These are phyloP conservation scores for Xyliphius kryptos DNA, from an alignment of 2,113 vertebrate species.

Conservation along the genomic window DNA sequence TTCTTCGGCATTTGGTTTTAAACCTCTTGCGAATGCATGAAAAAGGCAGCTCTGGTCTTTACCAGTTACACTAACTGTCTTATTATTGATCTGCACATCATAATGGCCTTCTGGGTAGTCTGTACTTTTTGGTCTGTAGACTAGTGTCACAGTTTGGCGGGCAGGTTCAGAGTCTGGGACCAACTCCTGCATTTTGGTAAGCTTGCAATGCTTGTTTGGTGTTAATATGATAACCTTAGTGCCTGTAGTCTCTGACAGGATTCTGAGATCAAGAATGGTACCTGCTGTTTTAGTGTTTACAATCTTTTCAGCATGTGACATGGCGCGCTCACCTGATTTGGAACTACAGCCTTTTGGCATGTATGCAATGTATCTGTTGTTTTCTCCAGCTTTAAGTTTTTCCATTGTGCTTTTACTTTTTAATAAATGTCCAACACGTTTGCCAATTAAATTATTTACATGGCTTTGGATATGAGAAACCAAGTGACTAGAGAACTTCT, in stretches of 20 bases:
- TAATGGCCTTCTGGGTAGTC: slow-evolving; percentile 30
- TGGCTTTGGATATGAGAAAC: not conserved
- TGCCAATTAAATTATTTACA: slow-evolving; percentile 3
- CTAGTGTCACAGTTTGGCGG: slow-evolving; percentile 18
- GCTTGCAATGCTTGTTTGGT: not conserved
- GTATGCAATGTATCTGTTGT: too few species aligned
- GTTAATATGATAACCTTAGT: too few species aligned
- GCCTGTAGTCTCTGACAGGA: slow-evolving; percentile 18
- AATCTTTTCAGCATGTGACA: too few species aligned
- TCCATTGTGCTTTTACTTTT: not conserved
- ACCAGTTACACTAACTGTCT: too few species aligned
- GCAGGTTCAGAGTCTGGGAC: slow-evolving; percentile 4
- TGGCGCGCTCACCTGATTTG: too few species aligned
- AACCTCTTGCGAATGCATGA: slow-evolving; percentile 13
- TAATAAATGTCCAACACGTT: not conserved
- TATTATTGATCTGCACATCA: not conserved
- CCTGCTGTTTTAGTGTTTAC: slow-evolving; percentile 1
- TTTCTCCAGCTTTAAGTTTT: too few species aligned
- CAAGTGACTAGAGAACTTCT: slow-evolving; percentile 31
- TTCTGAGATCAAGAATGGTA: slow-evolving; percentile 10
- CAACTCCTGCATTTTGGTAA: too few species aligned
- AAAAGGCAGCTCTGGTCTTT: slow-evolving; percentile 11
- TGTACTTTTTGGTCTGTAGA: slow-evolving; percentile 25
- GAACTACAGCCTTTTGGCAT: too few species aligned
- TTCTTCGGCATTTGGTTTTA: slow-evolving; percentile 4